phyloP scores from a whole-genome alignment of 2,113 vertebrate species.

The Mobula birostris region DNA sequence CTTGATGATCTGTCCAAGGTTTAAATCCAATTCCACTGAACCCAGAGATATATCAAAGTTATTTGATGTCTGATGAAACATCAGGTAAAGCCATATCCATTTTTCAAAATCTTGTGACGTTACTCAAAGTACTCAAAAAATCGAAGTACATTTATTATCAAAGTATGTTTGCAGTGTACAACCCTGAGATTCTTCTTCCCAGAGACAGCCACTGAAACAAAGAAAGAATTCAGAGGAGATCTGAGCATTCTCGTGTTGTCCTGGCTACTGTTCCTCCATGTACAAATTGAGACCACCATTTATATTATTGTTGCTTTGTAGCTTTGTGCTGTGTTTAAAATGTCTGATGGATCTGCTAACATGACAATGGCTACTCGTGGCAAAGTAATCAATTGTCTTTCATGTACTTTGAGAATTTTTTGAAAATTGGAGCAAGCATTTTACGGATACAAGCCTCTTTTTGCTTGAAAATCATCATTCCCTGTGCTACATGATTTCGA shows the following conservation, averaged over 20 bases:
- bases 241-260: background rate
- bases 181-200: no score
- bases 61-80: background rate
- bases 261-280: background rate
- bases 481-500: background rate
- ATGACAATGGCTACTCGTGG: background rate
- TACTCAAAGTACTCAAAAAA: background rate
- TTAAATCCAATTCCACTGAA: background rate
- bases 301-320: background rate
- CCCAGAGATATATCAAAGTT: background rate
- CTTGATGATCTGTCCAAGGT: background rate
- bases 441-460: background rate
- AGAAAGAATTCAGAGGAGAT: background rate
- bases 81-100: background rate
- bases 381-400: background rate
- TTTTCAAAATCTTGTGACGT: background rate
- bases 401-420: background rate
- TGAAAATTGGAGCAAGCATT: background rate
- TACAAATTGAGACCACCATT: background rate
- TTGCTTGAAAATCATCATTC: background rate
- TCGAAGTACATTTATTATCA: no score
- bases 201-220: no score
- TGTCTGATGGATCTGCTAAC: background rate
- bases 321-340: background rate
- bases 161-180: no score